Percentiles rank a stretch among this genome's conserved stretches.
These are phyloP conservation scores for Leptestheria dahalacensis DNA, from an alignment of 1,140 invertebrate genomes.

Conservation along the genomic window DNA sequence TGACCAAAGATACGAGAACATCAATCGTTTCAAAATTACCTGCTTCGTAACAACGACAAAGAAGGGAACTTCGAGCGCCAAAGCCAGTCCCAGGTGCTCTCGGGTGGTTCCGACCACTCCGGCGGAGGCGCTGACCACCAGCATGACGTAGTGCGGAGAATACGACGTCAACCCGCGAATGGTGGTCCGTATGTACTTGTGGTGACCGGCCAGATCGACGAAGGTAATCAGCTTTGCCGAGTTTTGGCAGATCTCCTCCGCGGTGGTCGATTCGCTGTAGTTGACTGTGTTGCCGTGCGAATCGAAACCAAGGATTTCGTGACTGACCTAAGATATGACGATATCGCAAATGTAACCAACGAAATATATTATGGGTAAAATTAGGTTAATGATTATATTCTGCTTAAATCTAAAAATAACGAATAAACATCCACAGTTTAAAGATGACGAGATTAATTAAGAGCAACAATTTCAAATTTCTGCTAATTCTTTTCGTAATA, in stretches of 20 bases:
- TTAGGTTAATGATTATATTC: too few species aligned
- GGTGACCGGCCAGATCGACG: conserved; percentile 90
- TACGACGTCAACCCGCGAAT: conserved; percentile 87
- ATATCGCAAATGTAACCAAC: neutral
- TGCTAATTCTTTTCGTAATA: too few species aligned
- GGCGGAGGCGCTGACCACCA: conserved; percentile 59
- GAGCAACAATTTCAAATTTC: too few species aligned
- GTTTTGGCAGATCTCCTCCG: conserved; percentile 84
- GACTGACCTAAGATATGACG: conserved; percentile 47
- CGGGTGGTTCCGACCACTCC: conserved; percentile 52
- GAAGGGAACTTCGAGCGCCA: conserved; percentile 72
- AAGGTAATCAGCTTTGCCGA: conserved; percentile 85
- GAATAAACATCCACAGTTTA: too few species aligned
- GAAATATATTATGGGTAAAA: too few species aligned
- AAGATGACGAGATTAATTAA: too few species aligned
- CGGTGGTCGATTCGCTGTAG: conserved; percentile 75
- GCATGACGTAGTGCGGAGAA: conserved; percentile 84
- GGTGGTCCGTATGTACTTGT: conserved; percentile 90
- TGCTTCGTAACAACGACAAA: conserved; percentile 82
- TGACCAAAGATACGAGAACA: too few species aligned
- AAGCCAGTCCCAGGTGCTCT: conserved; percentile 69
- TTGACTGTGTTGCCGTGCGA: conserved; percentile 56
- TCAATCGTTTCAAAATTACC: too few species aligned
- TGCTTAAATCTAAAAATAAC: too few species aligned
- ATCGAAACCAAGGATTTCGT: conserved; percentile 92